phyloP scores from a whole-genome alignment of 2,113 vertebrate genomes.

The Lota lota region DNA sequence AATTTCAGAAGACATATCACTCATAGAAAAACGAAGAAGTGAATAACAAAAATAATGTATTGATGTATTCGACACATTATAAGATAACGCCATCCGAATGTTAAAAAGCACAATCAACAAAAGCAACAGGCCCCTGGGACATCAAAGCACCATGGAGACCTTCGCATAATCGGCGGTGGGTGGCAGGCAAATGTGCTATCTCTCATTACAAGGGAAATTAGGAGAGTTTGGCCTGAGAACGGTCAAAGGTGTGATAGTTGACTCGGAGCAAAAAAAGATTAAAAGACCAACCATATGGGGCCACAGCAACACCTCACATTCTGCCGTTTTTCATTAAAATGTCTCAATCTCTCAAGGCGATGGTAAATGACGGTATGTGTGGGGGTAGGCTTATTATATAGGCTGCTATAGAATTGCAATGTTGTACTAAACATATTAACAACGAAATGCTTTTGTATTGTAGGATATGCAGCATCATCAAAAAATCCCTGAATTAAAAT shows the following conservation, averaged over 20 bases:
- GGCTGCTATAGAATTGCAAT: no score
- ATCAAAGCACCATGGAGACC: slow-evolving; percentile 57
- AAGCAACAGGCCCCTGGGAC: slow-evolving; percentile 11
- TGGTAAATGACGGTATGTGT: not conserved
- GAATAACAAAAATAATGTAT: no score
- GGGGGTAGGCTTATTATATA: no score
- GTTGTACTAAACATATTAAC: no score
- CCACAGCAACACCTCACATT: not conserved
- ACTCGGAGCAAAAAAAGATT: not conserved
- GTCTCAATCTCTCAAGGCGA: not conserved
- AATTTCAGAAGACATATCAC: no score
- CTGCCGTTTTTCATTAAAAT: not conserved
- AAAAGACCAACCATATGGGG: not conserved
- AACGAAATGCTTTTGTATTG: no score
- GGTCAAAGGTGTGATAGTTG: slow-evolving; percentile 17
- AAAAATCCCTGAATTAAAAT: no score
- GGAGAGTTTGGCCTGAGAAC: slow-evolving; percentile 39
- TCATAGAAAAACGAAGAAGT: no score
- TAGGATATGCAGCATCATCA: no score
- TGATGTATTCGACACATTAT: no score
- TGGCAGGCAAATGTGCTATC: slow-evolving; percentile 32
- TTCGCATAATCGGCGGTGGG: slow-evolving; percentile 26
- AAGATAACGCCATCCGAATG: no score
- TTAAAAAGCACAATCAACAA: slow-evolving; percentile 13
- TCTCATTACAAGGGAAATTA: slow-evolving; percentile 63